Conservation (phyloP, 2,113 vertebrate species). For the Alaudala cheleensis region DNA sequence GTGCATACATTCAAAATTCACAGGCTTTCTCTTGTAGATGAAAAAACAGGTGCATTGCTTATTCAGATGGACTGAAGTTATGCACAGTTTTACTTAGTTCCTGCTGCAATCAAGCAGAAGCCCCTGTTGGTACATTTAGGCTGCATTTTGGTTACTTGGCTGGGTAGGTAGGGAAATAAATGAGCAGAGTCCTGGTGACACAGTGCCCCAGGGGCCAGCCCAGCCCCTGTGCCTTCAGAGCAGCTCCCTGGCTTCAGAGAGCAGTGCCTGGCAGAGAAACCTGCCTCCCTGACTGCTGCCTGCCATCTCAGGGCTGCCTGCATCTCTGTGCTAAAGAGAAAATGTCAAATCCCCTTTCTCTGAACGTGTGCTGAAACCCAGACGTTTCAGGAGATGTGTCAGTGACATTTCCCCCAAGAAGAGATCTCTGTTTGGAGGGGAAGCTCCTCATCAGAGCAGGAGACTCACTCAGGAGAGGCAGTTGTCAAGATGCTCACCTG, state of each 20-base stretch:
- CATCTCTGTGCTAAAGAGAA: not conserved
- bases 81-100: not conserved
- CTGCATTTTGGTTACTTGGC: not conserved
- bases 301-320: not conserved
- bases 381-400: not conserved
- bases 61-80: not conserved
- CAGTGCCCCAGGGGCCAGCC: rapidly evolving
- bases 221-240: rapidly evolving
- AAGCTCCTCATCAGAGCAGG: not conserved
- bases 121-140: not conserved
- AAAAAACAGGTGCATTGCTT: not conserved
- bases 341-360: not conserved
- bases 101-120: not conserved
- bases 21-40: not conserved
- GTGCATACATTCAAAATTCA: not conserved
- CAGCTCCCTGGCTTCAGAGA: not conserved
- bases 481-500: not conserved
- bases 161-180: not conserved
- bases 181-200: not conserved
- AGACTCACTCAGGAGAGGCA: not conserved
- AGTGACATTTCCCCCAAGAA: not conserved
- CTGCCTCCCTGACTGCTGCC: not conserved
- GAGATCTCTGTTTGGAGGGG: not conserved
- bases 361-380: not conserved
- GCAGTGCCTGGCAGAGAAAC: not conserved